These are phyloP conservation scores for Arvicanthis niloticus DNA, from an alignment of 2,113 vertebrate species.

Conservation along the genomic window DNA sequence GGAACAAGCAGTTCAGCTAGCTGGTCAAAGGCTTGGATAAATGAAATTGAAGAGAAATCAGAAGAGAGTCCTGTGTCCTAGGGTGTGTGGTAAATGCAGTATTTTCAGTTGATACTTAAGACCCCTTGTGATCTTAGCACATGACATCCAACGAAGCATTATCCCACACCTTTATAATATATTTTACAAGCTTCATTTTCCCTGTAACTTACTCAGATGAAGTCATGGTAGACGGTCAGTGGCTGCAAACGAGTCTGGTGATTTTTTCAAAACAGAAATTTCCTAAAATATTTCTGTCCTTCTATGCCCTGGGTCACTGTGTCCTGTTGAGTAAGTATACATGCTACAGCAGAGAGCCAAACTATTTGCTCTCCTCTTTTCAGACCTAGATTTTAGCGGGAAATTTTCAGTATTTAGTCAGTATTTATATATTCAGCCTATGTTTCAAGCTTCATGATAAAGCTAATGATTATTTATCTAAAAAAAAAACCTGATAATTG, in stretches of 20 bases:
- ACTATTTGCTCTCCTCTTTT: constrained; percentile 46
- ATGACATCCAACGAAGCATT: constrained; percentile 44
- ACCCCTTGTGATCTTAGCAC: constrained; percentile 29
- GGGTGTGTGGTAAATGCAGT: constrained; percentile 33
- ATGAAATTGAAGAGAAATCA: constrained; percentile 8
- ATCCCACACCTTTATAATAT: neutral
- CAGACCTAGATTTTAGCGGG: constrained; percentile 20
- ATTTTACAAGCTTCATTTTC: constrained; percentile 41
- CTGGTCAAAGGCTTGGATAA: constrained; percentile 59
- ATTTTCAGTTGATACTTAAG: constrained; percentile 59
- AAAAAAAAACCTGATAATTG: neutral
- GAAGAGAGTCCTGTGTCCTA: constrained; percentile 1
- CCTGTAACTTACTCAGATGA: constrained; percentile 61
- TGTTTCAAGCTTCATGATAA: constrained; percentile 45
- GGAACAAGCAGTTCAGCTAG: constrained; percentile 68
- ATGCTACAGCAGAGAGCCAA: constrained; percentile 34
- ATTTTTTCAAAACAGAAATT: constrained; percentile 72
- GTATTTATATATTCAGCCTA: neutral
- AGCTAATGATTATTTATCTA: neutral
- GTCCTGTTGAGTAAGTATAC: constrained; percentile 61
- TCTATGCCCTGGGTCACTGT: constrained; percentile 75
- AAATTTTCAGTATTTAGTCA: constrained; percentile 23
- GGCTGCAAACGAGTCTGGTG: constrained; percentile 47
- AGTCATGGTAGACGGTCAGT: constrained; percentile 21
- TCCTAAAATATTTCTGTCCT: constrained; percentile 72